Evolutionary conservation across 2,888 invertebrate genomes (phyloP).

Genomic region (Acutogordius australiensis): DNA sequence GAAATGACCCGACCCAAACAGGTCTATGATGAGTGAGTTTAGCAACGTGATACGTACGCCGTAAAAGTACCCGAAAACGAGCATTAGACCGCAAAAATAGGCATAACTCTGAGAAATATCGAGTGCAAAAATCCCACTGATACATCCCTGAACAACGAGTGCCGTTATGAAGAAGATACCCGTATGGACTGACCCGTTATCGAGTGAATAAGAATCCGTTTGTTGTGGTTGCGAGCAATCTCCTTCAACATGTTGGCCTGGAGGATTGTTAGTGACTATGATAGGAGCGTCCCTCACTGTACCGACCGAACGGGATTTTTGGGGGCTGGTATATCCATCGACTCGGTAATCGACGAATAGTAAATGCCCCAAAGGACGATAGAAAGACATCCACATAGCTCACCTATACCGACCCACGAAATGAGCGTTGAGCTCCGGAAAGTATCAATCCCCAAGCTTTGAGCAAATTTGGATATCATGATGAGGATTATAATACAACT

Average conservation of each 20-base stretch:
- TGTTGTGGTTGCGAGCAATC: too few species aligned
- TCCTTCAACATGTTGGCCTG: not conserved
- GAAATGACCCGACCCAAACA: not conserved
- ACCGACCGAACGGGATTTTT: too few species aligned
- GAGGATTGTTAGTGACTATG: not conserved
- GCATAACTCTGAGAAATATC: not conserved
- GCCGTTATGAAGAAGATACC: not conserved
- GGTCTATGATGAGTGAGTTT: not conserved
- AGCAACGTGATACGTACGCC: not conserved
- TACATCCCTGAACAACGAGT: not conserved
- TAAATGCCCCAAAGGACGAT: not conserved
- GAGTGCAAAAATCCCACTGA: not conserved
- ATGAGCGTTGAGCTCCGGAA: not conserved
- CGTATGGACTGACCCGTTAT: not conserved
- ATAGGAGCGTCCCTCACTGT: too few species aligned
- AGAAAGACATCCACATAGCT: not conserved
- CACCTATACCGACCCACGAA: conserved; percentile 1
- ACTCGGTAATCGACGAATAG: not conserved
- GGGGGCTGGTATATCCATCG: too few species aligned
- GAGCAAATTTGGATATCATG: conserved; percentile 5
- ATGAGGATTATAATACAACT: not conserved
- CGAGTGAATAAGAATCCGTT: too few species aligned
- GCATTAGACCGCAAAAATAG: not conserved
- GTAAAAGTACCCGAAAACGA: not conserved
- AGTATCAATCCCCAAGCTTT: not conserved